Evolutionary conservation across 2,888 invertebrate genomes (phyloP).

Genomic region (Caenorhabditis imperialis): DNA sequence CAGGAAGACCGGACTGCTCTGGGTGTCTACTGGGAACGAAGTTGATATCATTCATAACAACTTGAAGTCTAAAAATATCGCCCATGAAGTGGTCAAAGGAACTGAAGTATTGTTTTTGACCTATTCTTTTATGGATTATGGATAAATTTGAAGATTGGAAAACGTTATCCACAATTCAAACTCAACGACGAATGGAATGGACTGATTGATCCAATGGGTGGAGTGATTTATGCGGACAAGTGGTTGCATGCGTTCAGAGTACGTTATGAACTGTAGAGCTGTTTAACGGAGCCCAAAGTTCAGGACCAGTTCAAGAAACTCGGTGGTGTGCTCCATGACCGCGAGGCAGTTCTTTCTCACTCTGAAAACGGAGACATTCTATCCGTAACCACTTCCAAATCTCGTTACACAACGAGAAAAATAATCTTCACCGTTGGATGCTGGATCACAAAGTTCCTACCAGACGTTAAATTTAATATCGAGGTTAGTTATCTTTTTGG

Average conservation of each 20-base stretch:
- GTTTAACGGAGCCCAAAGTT: background rate
- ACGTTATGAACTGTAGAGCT: background rate
- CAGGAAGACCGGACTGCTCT: slow-evolving; percentile 65
- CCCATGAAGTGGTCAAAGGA: slow-evolving; percentile 57
- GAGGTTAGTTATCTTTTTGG: slow-evolving; percentile 32
- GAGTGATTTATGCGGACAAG: slow-evolving; percentile 66
- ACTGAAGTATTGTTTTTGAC: slow-evolving; percentile 26
- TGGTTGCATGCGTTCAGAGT: slow-evolving; percentile 64
- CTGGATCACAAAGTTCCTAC: slow-evolving; percentile 71
- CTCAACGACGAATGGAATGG: slow-evolving; percentile 58
- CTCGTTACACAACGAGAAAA: slow-evolving; percentile 57
- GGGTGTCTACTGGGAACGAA: slow-evolving; percentile 53
- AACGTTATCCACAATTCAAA: slow-evolving; percentile 58
- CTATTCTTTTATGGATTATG: too few relatives aligned
- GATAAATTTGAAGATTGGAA: slow-evolving; percentile 20
- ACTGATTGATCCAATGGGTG: slow-evolving; percentile 66
- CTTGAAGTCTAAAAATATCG: slow-evolving; percentile 49
- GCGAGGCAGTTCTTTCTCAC: slow-evolving; percentile 40
- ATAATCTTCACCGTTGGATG: slow-evolving; percentile 72
- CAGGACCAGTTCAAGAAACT: slow-evolving; percentile 60
- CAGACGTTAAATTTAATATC: slow-evolving; percentile 58
- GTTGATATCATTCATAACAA: slow-evolving; percentile 48
- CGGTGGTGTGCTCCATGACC: slow-evolving; percentile 53
- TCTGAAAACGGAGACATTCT: slow-evolving; percentile 11
- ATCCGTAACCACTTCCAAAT: slow-evolving; percentile 28